Evolutionary conservation across 64 coral and sea anemone genomes (phyloP).

Genomic region (Montipora capricornis): DNA sequence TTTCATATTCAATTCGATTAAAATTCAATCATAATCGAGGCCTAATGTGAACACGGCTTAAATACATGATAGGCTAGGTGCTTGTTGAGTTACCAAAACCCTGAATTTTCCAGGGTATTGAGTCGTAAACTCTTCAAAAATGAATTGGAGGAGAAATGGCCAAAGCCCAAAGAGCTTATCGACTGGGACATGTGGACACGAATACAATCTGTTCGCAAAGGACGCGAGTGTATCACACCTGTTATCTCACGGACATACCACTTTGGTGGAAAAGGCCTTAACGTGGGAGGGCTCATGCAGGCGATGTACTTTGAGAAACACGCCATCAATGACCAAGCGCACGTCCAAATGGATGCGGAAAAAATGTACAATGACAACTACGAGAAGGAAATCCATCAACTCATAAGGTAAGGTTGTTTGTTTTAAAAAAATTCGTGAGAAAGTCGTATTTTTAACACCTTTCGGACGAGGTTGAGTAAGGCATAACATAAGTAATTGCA

Average conservation of each 20-base stretch:
- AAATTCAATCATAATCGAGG: too few relatives aligned
- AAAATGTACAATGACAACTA: constrained; percentile 82
- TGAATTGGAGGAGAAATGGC: constrained; percentile 76
- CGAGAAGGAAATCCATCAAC: constrained; percentile 76
- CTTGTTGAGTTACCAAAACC: too few relatives aligned
- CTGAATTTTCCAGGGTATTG: constrained; percentile 67
- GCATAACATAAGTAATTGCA: too few relatives aligned
- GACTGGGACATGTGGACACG: constrained; percentile 97
- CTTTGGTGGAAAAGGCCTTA: constrained; percentile 84
- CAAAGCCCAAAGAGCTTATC: constrained; percentile 52
- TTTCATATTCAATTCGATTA: too few relatives aligned
- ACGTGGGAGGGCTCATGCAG: constrained; percentile 64
- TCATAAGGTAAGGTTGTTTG: constrained; percentile 55
- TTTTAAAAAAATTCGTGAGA: too few relatives aligned
- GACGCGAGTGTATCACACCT: constrained; percentile 88
- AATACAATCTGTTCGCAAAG: constrained; percentile 20
- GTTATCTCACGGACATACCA: constrained; percentile 91
- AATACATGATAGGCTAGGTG: too few relatives aligned
- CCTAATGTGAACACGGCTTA: too few relatives aligned
- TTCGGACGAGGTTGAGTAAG: too few relatives aligned
- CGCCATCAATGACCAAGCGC: constrained; percentile 65
- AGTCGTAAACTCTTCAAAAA: constrained; percentile 78
- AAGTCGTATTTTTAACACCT: too few relatives aligned
- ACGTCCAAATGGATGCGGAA: constrained; percentile 57
- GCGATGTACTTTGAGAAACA: constrained; percentile 67